Evolutionary conservation across 2,113 vertebrate species (phyloP).

Genomic region (Myxocyprinus asiaticus): DNA sequence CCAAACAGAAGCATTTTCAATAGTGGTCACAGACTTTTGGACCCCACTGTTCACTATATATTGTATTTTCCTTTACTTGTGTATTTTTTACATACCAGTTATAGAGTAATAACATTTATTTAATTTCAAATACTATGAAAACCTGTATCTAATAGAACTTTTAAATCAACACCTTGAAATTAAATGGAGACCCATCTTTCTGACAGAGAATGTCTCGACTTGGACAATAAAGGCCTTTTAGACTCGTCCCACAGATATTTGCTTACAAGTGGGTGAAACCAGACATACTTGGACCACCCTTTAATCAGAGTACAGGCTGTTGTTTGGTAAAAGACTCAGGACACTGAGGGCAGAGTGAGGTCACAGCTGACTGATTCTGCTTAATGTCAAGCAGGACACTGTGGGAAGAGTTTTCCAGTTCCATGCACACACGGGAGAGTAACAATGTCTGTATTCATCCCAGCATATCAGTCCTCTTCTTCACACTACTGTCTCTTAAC

Average conservation of each 20-base stretch:
- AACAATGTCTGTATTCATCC: conserved; percentile 55
- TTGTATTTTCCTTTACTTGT: no score
- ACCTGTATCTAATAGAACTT: background rate
- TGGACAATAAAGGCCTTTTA: conserved; percentile 29
- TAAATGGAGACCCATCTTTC: background rate
- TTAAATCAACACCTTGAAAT: background rate
- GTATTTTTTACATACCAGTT: background rate
- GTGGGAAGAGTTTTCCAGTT: conserved; percentile 49
- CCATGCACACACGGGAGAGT: conserved; percentile 16
- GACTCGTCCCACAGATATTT: conserved; percentile 43
- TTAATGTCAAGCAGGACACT: conserved; percentile 56
- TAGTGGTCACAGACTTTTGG: no score
- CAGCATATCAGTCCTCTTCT: conserved; percentile 13
- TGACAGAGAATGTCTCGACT: background rate
- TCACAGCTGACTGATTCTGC: conserved; percentile 52
- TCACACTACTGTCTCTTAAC: conserved; percentile 21
- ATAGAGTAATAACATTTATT: background rate
- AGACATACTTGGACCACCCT: conserved; percentile 38
- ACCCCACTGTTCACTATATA: no score
- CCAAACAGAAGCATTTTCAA: no score
- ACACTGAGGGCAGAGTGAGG: conserved; percentile 47
- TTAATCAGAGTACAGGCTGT: conserved; percentile 30
- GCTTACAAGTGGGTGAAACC: conserved; percentile 34
- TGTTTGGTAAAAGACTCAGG: conserved; percentile 50
- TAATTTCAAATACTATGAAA: background rate